A percentile compares a stretch with the other conserved stretches of the same genome.
Evolutionary conservation across 2,797 vertebrate species (phyloP).

Genomic region (Sebastes wilsoni): DNA sequence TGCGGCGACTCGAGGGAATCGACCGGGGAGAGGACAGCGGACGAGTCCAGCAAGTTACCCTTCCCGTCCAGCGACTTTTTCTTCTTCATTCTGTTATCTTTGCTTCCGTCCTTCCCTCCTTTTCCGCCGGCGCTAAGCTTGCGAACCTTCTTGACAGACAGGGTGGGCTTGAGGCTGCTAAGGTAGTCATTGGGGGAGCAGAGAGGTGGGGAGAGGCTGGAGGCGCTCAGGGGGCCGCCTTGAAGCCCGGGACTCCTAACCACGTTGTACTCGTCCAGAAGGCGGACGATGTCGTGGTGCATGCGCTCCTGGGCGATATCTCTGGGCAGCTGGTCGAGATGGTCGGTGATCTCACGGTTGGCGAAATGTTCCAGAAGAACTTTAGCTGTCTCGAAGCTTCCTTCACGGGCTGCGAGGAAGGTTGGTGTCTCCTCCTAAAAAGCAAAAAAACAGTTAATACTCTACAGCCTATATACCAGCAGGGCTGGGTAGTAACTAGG

Average conservation of each 20-base stretch:
- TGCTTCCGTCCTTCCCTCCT: slow-evolving; percentile 88
- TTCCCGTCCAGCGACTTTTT: slow-evolving; percentile 93
- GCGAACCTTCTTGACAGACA: slow-evolving; percentile 91
- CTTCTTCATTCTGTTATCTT: slow-evolving; percentile 90
- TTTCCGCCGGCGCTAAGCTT: slow-evolving; percentile 89
- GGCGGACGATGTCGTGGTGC: slow-evolving; percentile 96
- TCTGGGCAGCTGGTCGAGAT: slow-evolving; percentile 95
- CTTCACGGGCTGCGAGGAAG: slow-evolving; percentile 96
- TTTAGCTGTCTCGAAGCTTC: slow-evolving; percentile 95
- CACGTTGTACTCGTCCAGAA: slow-evolving; percentile 95
- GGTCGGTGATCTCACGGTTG: slow-evolving; percentile 98
- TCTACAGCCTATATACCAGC: background rate
- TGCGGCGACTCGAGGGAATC: slow-evolving; percentile 96
- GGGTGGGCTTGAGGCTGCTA: slow-evolving; percentile 87
- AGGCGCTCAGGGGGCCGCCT: slow-evolving; percentile 76
- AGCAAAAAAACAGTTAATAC: background rate
- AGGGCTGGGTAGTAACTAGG: too few relatives aligned
- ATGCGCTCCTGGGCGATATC: slow-evolving; percentile 97
- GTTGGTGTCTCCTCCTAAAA: slow-evolving; percentile 94
- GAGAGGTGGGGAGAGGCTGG: slow-evolving; percentile 91
- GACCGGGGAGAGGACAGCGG: slow-evolving; percentile 91
- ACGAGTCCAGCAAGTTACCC: slow-evolving; percentile 89
- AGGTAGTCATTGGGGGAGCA: slow-evolving; percentile 95
- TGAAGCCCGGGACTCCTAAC: slow-evolving; percentile 93
- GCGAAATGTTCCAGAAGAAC: slow-evolving; percentile 95